phyloP scores from a whole-genome alignment of 2,797 vertebrate genomes.

The Lepus townsendii region DNA sequence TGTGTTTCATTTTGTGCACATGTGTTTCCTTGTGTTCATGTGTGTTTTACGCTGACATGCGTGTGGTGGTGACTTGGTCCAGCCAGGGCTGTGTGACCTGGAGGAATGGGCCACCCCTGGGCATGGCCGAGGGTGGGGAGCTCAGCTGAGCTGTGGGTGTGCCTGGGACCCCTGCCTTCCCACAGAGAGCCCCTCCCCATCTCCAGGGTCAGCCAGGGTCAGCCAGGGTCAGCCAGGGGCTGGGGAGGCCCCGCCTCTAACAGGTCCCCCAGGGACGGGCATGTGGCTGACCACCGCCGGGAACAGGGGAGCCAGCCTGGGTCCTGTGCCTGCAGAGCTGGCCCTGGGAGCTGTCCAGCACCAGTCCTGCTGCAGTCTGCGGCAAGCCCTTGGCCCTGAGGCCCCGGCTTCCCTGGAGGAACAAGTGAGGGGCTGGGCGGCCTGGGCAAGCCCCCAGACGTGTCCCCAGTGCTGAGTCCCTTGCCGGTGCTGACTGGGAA shows the following conservation, averaged over 20 bases:
- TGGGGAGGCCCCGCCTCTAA: background rate
- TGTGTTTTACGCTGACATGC: rapidly evolving
- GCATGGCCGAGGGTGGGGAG: no score
- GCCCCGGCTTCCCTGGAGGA: background rate
- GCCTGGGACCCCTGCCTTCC: background rate
- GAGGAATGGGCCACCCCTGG: no score
- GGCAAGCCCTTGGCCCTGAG: rapidly evolving
- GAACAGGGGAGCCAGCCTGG: rapidly evolving
- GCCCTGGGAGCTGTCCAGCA: slow-evolving; percentile 64
- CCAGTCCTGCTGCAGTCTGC: slow-evolving; percentile 1
- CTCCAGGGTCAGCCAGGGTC: no score
- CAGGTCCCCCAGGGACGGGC: background rate
- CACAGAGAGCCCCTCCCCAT: background rate
- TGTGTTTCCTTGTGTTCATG: no score
- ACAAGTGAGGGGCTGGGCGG: rapidly evolving
- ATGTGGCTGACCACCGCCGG: background rate
- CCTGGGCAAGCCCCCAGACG: background rate
- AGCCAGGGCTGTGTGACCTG: background rate
- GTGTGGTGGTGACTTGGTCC: rapidly evolving
- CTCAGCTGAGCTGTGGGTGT: no score
- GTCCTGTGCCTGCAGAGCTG: background rate
- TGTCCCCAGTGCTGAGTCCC: rapidly evolving
- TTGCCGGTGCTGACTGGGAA: background rate
- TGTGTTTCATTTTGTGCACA: no score
- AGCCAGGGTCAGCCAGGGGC: no score